Conservation (phyloP, 2,113 vertebrate species). For the Leptodactylus fuscus region DNA sequence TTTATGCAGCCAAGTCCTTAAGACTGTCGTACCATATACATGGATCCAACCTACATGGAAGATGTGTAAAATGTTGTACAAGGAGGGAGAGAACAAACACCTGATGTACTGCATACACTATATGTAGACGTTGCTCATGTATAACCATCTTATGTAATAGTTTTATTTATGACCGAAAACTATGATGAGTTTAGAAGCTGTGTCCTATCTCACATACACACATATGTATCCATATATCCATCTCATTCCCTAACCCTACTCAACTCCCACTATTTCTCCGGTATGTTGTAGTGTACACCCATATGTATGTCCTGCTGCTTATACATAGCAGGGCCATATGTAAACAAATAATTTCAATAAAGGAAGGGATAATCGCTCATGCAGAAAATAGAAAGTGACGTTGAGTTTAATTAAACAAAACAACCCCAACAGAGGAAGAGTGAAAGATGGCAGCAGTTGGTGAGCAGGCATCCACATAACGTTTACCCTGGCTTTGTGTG, state of each 20-base stretch:
- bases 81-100: not conserved
- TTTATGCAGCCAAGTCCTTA: not conserved
- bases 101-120: not conserved
- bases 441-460: conserved; percentile 63
- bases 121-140: not conserved
- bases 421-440: conserved; percentile 64
- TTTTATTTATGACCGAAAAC: not conserved
- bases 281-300: conserved; percentile 13
- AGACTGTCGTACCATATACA: not conserved
- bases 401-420: conserved; percentile 76
- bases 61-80: not conserved
- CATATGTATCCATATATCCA: too few relatives aligned
- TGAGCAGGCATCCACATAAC: conserved; percentile 46
- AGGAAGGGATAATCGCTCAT: conserved; percentile 68
- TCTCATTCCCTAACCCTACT: too few relatives aligned
- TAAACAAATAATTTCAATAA: conserved; percentile 68
- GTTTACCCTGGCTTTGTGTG: conserved; percentile 42
- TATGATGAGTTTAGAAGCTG: not conserved
- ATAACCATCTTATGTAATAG: not conserved
- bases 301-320: not conserved
- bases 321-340: conserved; percentile 66
- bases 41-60: not conserved
- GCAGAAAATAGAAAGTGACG: conserved; percentile 75
- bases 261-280: too few relatives aligned
- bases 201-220: not conserved